Percentiles rank a stretch among this genome's conserved stretches.
Evolutionary conservation across 1,140 invertebrate genomes (phyloP).

Genomic region (Drosophila persimilis): DNA sequence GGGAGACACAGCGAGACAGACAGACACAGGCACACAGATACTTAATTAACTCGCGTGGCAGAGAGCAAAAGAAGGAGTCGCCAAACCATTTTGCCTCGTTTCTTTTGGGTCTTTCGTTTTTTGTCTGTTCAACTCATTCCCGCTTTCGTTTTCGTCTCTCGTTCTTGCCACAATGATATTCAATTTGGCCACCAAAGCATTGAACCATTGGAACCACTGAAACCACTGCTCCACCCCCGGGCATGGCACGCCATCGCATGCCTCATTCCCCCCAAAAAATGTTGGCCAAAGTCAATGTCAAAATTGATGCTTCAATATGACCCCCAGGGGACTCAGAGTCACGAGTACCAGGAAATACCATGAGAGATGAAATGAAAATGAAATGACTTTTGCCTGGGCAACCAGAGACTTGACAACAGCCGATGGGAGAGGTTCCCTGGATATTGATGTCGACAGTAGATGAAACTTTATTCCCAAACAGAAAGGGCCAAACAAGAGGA

Average conservation of each 20-base stretch:
- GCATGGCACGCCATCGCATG: not conserved
- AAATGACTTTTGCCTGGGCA: conserved; percentile 48
- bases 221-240: not conserved
- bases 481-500: not conserved
- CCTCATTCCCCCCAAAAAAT: not conserved
- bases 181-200: conserved; percentile 17
- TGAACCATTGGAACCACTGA: no score
- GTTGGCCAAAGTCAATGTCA: conserved; percentile 32
- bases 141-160: no score
- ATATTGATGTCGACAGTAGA: conserved; percentile 34
- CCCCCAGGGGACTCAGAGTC: conserved; percentile 23
- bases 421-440: not conserved
- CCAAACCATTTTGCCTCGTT: not conserved
- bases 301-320: conserved; percentile 32
- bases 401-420: conserved; percentile 38
- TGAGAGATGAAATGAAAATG: conserved; percentile 51
- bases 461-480: conserved; percentile 14
- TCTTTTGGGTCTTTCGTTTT: not conserved
- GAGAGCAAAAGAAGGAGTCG: conserved; percentile 3
- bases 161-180: conserved; percentile 20
- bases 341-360: conserved; percentile 21
- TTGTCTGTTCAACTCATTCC: not conserved
- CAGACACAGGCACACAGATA: conserved; percentile 24
- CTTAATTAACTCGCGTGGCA: conserved; percentile 43
- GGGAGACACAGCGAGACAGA: conserved; percentile 2